Base-by-base conservation (phyloP, 2,113 vertebrate species). In the Hippopotamus amphibius region DNA sequence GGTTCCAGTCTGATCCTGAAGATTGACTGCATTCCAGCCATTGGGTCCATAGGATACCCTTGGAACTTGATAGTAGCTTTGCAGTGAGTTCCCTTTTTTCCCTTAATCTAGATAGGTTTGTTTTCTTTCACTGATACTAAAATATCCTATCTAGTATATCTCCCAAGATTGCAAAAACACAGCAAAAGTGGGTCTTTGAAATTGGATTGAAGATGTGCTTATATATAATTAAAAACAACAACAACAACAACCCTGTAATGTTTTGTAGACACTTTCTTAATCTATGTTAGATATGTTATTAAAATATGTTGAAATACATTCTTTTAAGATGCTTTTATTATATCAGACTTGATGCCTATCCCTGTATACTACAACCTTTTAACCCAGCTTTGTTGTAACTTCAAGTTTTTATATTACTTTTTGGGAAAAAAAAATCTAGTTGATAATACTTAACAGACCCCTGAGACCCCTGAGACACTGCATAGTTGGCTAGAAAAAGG, bases 371-470 rank as follows among this genome's bases (percentile, higher is more conserved):
- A 37, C 37, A 37, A 87, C 6, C 76, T 65, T 95, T 88, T 57
- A 66, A 84, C 26, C 17, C 53, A 76, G 43, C 9, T 71, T 55
- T 90, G 33, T 48, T 61, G 12, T 80, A 88, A 74, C 22, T 66
- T 95, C n/a, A 77, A 50, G 16, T 28, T 69, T 86, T 92, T 83
- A 6, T 24, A 89, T 95, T 97, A 41, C 55, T 55, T 92, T 85
- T 87, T 63, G 16, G 24, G 3, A 8, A 93, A 69, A 90, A 76
- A 57, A 93, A 79, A 59, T 71, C 21, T 71, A 68, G 48, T 92
- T 97, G 68, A 95, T n/a, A 46, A 37, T 93, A 71, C 93, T 96
- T 93, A 93, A 97, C n/a, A 37, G 37, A 37, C 37, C 37, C 37
- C 84, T 90, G 85, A 13, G 8, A 53, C 81, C 30, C 7, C 30